Conservation (phyloP, 2,113 vertebrate genomes). For the Opisthocomus hoazin region DNA sequence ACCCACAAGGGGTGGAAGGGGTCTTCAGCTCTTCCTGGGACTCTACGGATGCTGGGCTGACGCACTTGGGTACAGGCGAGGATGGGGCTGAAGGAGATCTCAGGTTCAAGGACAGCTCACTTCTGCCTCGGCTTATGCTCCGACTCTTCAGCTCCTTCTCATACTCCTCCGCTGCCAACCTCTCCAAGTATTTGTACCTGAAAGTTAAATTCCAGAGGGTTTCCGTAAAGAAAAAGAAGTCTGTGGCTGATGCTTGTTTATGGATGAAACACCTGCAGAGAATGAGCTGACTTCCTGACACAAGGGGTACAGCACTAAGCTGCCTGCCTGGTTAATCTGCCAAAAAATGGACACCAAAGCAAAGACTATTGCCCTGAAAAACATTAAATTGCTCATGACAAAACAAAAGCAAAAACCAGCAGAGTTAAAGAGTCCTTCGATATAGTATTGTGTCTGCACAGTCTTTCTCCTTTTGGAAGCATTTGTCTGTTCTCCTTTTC, state of each 20-base stretch:
- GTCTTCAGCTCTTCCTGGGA: constrained; percentile 67
- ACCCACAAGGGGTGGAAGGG: neutral
- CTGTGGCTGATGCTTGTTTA: constrained; percentile 70
- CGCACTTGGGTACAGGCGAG: constrained; percentile 55
- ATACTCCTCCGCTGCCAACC: constrained; percentile 84
- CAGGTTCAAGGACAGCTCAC: constrained; percentile 89
- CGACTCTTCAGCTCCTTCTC: constrained; percentile 83
- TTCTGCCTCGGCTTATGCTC: constrained; percentile 77
- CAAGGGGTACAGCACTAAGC: constrained; percentile 28
- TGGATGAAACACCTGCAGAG: constrained; percentile 74
- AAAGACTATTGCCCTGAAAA: constrained; percentile 49
- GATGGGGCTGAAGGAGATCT: constrained; percentile 73
- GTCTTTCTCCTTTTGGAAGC: constrained; percentile 39
- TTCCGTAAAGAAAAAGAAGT: constrained; percentile 76
- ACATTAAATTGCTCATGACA: constrained; percentile 54
- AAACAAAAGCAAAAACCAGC: constrained; percentile 27
- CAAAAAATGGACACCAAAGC: constrained; percentile 9
- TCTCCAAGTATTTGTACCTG: constrained; percentile 94
- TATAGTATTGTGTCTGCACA: constrained; percentile 14
- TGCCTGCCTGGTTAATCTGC: constrained; percentile 38
- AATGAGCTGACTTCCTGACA: constrained; percentile 65
- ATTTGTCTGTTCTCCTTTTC: constrained; percentile 28
- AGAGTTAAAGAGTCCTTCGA: constrained; percentile 35
- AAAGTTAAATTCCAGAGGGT: constrained; percentile 79
- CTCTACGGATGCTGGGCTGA: constrained; percentile 67